phyloP scores from a whole-genome alignment of 2,113 vertebrate species.

The Empidonax traillii region DNA sequence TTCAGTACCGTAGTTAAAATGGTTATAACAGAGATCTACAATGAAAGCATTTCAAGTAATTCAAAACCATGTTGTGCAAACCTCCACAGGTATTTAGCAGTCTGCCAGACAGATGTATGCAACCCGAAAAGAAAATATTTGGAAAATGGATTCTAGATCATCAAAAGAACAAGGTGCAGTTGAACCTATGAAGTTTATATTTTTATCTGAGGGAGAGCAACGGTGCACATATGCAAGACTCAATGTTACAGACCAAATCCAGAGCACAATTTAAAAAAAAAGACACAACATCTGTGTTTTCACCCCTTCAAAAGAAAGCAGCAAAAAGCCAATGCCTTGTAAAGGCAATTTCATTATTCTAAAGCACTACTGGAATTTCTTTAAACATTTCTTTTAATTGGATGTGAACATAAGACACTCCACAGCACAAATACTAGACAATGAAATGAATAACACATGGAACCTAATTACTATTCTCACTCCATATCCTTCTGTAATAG shows the following conservation, averaged over 20 bases:
- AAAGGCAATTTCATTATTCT: background rate
- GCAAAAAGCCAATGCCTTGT: background rate
- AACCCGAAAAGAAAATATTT: background rate
- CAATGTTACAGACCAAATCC: background rate
- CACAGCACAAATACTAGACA: constrained; percentile 9
- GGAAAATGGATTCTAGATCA: background rate
- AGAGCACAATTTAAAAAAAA: background rate
- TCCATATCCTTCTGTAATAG: background rate
- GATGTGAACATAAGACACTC: constrained; percentile 13
- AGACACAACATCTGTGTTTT: background rate
- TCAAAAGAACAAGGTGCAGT: background rate
- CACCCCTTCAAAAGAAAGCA: background rate
- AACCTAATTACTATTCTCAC: constrained; percentile 11
- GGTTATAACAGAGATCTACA: background rate
- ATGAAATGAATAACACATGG: background rate
- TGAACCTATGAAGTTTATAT: background rate
- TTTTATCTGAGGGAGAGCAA: background rate
- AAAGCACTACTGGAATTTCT: background rate
- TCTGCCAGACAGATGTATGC: background rate
- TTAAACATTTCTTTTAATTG: background rate
- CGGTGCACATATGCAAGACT: background rate
- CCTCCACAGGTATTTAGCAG: background rate
- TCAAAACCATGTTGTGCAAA: background rate
- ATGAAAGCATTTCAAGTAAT: background rate
- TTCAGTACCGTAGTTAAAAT: background rate